Evolutionary conservation across 2,888 invertebrate species (phyloP), one percentile per base, ranked within the genome.

Genomic region (Mellilla xanthometata): DNA sequence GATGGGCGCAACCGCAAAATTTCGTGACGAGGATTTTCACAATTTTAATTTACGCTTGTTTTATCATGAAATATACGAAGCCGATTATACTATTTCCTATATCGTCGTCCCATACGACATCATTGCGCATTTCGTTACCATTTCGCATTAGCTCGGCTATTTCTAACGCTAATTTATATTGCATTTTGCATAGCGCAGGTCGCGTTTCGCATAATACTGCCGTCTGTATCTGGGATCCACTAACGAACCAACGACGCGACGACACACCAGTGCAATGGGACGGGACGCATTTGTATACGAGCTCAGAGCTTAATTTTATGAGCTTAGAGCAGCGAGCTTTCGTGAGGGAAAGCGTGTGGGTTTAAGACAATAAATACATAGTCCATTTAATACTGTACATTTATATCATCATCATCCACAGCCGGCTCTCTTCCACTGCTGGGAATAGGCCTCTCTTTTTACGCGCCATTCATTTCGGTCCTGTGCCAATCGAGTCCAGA

Each of bases 241-340:
- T 49, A 39, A 49, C 49, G 52, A 56, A 54, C 55, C 46, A 38
- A 38, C 47, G 51, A 5, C 42, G 38, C 19, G 31, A 32, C 33
- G 38, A n/a, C n/a, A n/a, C n/a, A n/a, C n/a, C 43, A 36, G 43
- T 32, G 42, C 29, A 26, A 33, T 38, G 44, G 48, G 50, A 49
- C 50, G 47, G 46, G 32, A 47, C 60, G 61, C 60, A 69, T 76
- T 76, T 70, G 57, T 62, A 75, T 73, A 68, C 67, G 52, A 51
- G 50, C 45, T 52, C 40, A 31, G 39, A 27, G 28, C 39, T 55
- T 52, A 43, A 48, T 39, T 48, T 40, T 46, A 43, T 39, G n/a
- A 11, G 7, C 8, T 1, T 10, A 9, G 22, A 31, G 4, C 3
- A 1, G 23, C 35, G 39, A 0, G 26, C 27, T 31, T 31, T 31